Base-by-base conservation (phyloP, 2,888 invertebrate species). In the Macrostomum cliftonense region DNA sequence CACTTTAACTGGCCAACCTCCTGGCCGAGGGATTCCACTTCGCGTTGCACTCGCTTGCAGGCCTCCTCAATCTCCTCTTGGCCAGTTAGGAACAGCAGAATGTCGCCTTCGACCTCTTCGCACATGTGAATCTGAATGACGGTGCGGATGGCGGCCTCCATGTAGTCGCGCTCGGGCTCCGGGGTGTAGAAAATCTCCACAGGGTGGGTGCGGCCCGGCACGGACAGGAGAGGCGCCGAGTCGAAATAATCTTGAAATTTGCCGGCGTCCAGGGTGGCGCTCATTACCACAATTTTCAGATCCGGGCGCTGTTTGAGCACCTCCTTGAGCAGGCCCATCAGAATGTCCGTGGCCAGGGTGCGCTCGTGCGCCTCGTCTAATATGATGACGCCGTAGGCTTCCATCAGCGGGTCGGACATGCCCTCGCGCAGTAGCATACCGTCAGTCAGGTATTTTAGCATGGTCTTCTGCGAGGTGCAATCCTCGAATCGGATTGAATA, bases 361-460 rank as follows among this genome's bases (percentile, higher is more conserved):
- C 97, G 79, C 74, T 99, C 97, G 72, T 99, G 97, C 62, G 97
- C 97, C 68, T 99, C 97, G 61, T 99, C 97, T 42, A 99, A 79
- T 48, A 99, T 73, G 39, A 93, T 82, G 2, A 91, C 91, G 64
- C 91, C 82, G 71, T 99, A 99, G 12, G 81, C 79, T 59, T 95
- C 93, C 9, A 99, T 72, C 80, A 95, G 83, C 0, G 97, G 95
- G 70, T 95, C 93, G 0, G 89, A 91, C 97, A 99, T 97, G 0
- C 89, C 95, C 74, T 99, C 97, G 53, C 97, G 76, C 37, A 99
- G 74, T 69, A 99, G 78, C 97, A 99, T 97, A 85, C 97, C 97
- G 62, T 97, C 95, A 13, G 97, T 97, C 88, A 95, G 88, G 68
- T 97, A 80, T 78, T 97, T 97, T 1, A 97, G 75, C 28, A 91